Evolutionary conservation across 2,888 invertebrate species (phyloP).

Genomic region (Cabera pusaria): DNA sequence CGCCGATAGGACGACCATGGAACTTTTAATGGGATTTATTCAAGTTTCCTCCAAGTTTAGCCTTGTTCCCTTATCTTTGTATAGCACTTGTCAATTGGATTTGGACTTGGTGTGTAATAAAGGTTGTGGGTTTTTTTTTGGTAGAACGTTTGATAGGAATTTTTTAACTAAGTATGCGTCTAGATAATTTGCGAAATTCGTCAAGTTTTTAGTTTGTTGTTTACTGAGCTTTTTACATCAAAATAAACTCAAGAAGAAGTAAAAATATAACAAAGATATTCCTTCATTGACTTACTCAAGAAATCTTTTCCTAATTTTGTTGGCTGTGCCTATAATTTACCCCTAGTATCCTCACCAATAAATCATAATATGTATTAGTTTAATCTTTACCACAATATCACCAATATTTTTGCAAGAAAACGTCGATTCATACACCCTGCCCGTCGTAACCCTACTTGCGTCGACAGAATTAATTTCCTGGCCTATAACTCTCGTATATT

Average conservation of each 20-base stretch:
- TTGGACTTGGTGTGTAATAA: slow-evolving; percentile 4
- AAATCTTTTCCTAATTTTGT: too few species aligned
- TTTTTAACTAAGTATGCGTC: background rate
- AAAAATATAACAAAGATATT: too few species aligned
- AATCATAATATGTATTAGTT: too few species aligned
- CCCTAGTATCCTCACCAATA: too few species aligned
- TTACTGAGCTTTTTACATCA: too few species aligned
- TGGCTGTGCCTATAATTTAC: too few species aligned
- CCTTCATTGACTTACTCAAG: too few species aligned
- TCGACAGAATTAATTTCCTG: slow-evolving; percentile 82
- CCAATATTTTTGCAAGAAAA: slow-evolving; percentile 32
- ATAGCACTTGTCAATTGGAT: slow-evolving; percentile 19
- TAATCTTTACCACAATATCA: too few species aligned
- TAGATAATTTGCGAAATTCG: too few species aligned
- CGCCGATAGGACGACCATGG: slow-evolving; percentile 45
- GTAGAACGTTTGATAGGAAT: background rate
- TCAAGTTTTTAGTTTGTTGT: too few species aligned
- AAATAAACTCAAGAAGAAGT: too few species aligned
- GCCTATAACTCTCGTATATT: slow-evolving; percentile 80
- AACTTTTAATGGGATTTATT: slow-evolving; percentile 17
- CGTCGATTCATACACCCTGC: slow-evolving; percentile 32
- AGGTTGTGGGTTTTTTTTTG: too few species aligned
- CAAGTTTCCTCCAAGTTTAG: slow-evolving; percentile 16
- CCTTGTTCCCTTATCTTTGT: slow-evolving; percentile 19
- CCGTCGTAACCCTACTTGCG: slow-evolving; percentile 71